A percentile compares a stretch with the other conserved stretches of the same genome.
Evolutionary conservation across 2,113 vertebrate genomes (phyloP).

Genomic region (Anguilla japonica): DNA sequence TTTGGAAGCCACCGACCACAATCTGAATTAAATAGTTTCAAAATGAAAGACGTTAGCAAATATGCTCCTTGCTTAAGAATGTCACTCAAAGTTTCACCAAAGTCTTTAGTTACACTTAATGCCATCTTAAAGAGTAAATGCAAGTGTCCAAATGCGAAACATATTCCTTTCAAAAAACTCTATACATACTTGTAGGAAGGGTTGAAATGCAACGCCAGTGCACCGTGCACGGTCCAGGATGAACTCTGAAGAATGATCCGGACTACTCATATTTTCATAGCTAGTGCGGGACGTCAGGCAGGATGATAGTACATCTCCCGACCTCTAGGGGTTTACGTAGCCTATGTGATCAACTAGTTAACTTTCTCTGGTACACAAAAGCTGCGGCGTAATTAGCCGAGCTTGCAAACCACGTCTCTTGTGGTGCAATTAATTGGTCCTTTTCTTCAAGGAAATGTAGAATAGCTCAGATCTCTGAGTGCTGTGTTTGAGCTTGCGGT

Average conservation of each 20-base stretch:
- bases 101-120: too few species aligned
- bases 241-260: background rate
- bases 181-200: conserved; percentile 1
- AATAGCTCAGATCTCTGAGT: background rate
- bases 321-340: background rate
- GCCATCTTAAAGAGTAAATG: too few species aligned
- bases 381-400: background rate
- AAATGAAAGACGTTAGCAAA: too few species aligned
- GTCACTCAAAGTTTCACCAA: too few species aligned
- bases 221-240: too few species aligned
- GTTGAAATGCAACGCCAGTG: background rate
- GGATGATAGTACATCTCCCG: background rate
- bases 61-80: too few species aligned
- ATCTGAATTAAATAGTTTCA: too few species aligned
- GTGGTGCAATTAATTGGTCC: background rate
- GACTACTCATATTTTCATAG: background rate
- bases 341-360: background rate
- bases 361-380: background rate
- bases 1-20: too few species aligned
- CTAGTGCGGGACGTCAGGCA: background rate
- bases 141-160: too few species aligned
- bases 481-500: background rate
- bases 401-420: background rate
- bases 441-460: background rate
- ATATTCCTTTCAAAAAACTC: background rate